Conservation (phyloP, 1,140 invertebrate species). For the Trichomalopsis sarcophagae region DNA sequence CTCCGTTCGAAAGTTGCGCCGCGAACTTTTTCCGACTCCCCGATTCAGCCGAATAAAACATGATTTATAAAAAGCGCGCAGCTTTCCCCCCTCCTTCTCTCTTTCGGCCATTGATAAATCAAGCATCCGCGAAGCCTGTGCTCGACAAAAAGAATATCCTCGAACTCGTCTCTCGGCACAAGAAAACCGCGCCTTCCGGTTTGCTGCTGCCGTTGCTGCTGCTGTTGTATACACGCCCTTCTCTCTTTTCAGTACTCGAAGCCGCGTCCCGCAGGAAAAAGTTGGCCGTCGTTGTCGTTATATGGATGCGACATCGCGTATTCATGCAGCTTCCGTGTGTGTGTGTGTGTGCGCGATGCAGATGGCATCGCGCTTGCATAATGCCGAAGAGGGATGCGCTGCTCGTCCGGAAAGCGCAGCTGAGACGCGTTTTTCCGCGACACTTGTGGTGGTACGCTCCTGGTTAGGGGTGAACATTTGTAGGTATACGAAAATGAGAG, state of each 20-base stretch:
- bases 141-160: constrained; percentile 32
- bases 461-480: neutral
- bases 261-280: neutral
- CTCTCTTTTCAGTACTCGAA: neutral
- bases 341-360: neutral
- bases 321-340: neutral
- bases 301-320: neutral
- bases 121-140: constrained; percentile 8
- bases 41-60: constrained; percentile 12
- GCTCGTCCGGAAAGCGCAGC: neutral
- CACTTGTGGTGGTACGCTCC: neutral
- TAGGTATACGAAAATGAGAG: neutral
- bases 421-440: constrained; percentile 16
- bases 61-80: constrained; percentile 40
- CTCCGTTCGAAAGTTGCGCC: constrained; percentile 9
- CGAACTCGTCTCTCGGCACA: neutral
- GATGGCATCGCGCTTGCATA: neutral
- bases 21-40: constrained; percentile 22
- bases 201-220: neutral
- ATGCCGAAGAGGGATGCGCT: neutral
- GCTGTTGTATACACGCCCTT: neutral
- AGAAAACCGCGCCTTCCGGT: constrained; percentile 4
- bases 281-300: neutral
- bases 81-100: neutral
- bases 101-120: constrained; percentile 27